These are phyloP conservation scores for Pentalonia nigronervosa DNA, from an alignment of 1,140 invertebrate genomes.

Conservation along the genomic window DNA sequence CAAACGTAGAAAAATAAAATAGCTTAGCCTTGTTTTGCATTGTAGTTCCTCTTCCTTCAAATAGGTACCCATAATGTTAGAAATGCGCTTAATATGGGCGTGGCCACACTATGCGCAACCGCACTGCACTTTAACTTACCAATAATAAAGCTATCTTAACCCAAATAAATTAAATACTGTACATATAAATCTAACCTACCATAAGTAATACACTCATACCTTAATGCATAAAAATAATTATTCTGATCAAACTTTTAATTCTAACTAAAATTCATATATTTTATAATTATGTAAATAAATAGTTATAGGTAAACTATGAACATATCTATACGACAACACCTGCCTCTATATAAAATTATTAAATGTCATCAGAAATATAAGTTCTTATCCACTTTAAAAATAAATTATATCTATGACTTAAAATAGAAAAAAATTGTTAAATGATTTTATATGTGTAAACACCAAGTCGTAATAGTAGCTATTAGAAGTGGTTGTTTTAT, in stretches of 20 bases:
- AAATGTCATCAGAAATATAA: not conserved
- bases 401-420: too few species aligned
- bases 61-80: not conserved
- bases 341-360: not conserved
- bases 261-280: not conserved
- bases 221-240: not conserved
- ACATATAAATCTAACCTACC: not conserved
- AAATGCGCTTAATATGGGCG: not conserved
- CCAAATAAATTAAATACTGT: not conserved
- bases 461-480: not conserved
- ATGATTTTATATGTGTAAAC: not conserved
- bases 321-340: too few species aligned
- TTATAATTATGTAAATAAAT: too few species aligned
- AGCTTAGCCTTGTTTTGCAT: not conserved
- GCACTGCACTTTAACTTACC: not conserved
- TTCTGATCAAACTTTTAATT: not conserved
- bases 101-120: not conserved
- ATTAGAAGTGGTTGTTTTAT: not conserved
- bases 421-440: not conserved
- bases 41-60: not conserved
- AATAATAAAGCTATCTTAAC: not conserved
- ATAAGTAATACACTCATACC: too few species aligned
- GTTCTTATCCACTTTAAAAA: too few species aligned
- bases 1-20: not conserved
- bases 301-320: too few species aligned